Evolutionary conservation across 2,797 vertebrate genomes (phyloP).

Genomic region (Myoxocephalus aenaeus): DNA sequence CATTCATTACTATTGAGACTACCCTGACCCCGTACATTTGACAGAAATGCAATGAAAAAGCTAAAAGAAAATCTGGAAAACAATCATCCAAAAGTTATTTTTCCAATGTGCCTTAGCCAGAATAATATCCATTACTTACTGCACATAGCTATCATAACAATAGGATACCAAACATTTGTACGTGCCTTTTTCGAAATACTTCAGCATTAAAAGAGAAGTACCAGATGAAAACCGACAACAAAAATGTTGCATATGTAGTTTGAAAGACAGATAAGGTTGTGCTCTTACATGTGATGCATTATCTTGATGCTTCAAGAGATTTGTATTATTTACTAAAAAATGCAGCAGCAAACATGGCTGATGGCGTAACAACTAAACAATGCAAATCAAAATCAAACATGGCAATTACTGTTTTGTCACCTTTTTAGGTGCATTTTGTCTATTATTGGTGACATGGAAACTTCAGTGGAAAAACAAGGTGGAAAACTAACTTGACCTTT

Average conservation of each 20-base stretch:
- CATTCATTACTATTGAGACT: too few relatives aligned
- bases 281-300: neutral
- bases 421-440: neutral
- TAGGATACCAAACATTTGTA: neutral
- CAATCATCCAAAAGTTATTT: too few relatives aligned
- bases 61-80: too few relatives aligned
- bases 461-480: constrained; percentile 4
- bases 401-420: neutral
- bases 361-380: constrained; percentile 6
- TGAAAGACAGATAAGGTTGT: constrained; percentile 8
- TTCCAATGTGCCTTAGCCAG: neutral
- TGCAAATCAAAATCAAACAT: too few relatives aligned
- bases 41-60: too few relatives aligned
- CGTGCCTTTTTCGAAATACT: neutral
- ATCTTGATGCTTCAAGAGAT: neutral
- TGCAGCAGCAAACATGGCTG: neutral
- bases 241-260: neutral
- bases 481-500: constrained; percentile 32
- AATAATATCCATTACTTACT: neutral
- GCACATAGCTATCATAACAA: neutral
- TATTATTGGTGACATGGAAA: constrained; percentile 1
- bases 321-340: constrained; percentile 5
- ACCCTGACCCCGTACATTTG: too few relatives aligned
- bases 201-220: neutral
- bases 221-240: neutral